These are phyloP conservation scores for Eupithecia dodoneata DNA, from an alignment of 2,888 invertebrate genomes.

Conservation along the genomic window DNA sequence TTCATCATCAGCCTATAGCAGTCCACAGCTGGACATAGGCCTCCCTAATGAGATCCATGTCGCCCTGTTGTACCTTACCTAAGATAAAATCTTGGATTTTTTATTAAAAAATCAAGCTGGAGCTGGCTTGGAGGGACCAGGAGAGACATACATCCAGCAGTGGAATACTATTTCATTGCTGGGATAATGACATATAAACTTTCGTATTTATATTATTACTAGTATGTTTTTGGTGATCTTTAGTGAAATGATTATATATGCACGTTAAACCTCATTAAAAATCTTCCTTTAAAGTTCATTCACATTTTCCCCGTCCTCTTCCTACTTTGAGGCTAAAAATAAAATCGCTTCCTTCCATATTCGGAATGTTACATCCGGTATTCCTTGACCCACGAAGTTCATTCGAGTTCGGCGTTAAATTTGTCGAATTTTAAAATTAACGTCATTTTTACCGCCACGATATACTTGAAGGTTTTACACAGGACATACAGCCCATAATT, in stretches of 20 bases:
- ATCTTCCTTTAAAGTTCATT: slow-evolving; percentile 4
- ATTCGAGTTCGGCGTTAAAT: neutral
- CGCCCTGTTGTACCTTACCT: too few species aligned
- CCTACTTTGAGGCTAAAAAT: neutral
- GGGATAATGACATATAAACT: too few species aligned
- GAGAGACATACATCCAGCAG: too few species aligned
- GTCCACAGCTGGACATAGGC: too few species aligned
- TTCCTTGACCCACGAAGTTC: neutral
- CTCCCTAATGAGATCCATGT: too few species aligned
- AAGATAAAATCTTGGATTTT: too few species aligned
- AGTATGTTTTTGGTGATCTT: too few species aligned
- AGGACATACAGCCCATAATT: neutral
- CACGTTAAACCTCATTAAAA: neutral
- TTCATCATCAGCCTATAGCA: too few species aligned
- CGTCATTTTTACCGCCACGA: neutral
- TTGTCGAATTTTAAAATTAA: neutral
- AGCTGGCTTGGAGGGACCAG: too few species aligned
- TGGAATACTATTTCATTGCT: too few species aligned
- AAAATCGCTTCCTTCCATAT: neutral
- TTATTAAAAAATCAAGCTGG: too few species aligned
- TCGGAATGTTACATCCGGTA: neutral
- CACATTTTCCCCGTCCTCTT: slow-evolving; percentile 2
- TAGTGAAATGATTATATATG: neutral
- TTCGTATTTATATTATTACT: too few species aligned
- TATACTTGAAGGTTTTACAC: neutral